Evolutionary conservation across 2,888 invertebrate genomes (phyloP).

Genomic region (Drosophila falleni): DNA sequence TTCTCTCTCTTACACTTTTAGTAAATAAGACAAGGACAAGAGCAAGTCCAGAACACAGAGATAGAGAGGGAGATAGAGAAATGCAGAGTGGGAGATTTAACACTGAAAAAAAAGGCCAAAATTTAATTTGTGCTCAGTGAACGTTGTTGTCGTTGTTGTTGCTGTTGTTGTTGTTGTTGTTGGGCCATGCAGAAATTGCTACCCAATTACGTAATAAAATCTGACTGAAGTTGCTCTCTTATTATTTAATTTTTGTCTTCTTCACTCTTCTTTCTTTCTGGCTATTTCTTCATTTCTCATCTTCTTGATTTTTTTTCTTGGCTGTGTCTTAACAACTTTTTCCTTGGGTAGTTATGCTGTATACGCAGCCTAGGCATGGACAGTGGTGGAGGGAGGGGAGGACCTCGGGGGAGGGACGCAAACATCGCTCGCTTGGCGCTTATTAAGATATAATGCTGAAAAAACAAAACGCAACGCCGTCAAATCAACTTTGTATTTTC

Average conservation of each 20-base stretch:
- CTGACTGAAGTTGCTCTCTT: slow-evolving; percentile 78
- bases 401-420: neutral
- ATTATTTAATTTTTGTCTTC: slow-evolving; percentile 79
- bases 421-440: slow-evolving; percentile 46
- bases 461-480: slow-evolving; percentile 75
- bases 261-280: slow-evolving; percentile 21
- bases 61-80: slow-evolving; percentile 15
- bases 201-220: slow-evolving; percentile 81
- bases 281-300: slow-evolving; percentile 2
- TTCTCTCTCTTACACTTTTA: neutral
- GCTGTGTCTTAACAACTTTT: slow-evolving; percentile 23
- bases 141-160: slow-evolving; percentile 31
- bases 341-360: slow-evolving; percentile 14
- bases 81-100: slow-evolving; percentile 3
- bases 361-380: neutral
- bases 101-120: slow-evolving; percentile 55
- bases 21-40: slow-evolving; percentile 1
- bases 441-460: slow-evolving; percentile 72
- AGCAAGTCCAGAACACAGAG: neutral
- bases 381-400: no score
- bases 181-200: slow-evolving; percentile 75
- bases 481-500: slow-evolving; percentile 73
- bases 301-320: slow-evolving; percentile 11
- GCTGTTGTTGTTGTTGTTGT: slow-evolving; percentile 30
- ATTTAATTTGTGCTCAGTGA: slow-evolving; percentile 77